Conservation (phyloP, 1,140 invertebrate genomes). For the Hermetia illucens region DNA sequence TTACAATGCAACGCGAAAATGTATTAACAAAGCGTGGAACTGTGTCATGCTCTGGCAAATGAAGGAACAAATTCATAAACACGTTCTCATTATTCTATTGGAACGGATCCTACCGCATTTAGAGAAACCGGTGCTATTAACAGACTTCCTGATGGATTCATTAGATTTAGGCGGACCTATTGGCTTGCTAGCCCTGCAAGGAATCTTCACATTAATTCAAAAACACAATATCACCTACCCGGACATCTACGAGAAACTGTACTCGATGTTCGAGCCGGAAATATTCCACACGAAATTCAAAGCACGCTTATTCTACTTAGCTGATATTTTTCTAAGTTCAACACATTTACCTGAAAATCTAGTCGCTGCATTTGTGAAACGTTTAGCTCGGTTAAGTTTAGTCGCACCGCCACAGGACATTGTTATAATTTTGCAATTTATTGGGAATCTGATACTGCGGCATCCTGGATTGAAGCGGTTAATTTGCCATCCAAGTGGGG, state of each 20-base stretch:
- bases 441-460: conserved; percentile 73
- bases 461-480: conserved; percentile 73
- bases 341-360: conserved; percentile 82
- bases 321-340: conserved; percentile 83
- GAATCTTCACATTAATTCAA: conserved; percentile 79
- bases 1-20: conserved; percentile 26
- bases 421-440: conserved; percentile 63
- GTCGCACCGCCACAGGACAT: conserved; percentile 68
- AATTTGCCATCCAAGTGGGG: conserved; percentile 43
- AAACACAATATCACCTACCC: conserved; percentile 92
- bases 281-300: conserved; percentile 86
- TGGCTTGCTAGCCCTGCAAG: conserved; percentile 81
- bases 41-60: conserved; percentile 53
- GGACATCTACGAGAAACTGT: conserved; percentile 87
- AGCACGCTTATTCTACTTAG: conserved; percentile 68
- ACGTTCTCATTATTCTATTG: conserved; percentile 63
- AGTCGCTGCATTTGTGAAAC: conserved; percentile 88
- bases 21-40: conserved; percentile 54
- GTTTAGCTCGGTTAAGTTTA: conserved; percentile 66
- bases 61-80: conserved; percentile 54
- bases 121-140: conserved; percentile 64
- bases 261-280: conserved; percentile 78
- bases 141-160: conserved; percentile 86
- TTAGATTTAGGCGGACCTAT: conserved; percentile 78
- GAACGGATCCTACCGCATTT: conserved; percentile 72